Evolutionary conservation across 1,140 invertebrate species (phyloP).

Genomic region (Samia ricini): DNA sequence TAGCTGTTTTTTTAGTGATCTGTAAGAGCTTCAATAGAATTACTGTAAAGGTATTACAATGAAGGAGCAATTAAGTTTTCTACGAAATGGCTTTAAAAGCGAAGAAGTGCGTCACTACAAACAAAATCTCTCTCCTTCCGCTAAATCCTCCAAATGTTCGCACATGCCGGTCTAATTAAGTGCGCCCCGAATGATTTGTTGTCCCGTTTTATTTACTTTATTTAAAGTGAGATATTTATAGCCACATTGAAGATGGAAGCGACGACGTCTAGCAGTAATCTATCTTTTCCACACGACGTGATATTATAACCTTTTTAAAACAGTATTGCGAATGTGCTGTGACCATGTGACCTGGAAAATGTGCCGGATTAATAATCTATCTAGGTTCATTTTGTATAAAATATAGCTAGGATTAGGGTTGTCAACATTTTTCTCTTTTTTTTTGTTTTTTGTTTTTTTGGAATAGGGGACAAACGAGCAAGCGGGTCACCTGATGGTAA

Average conservation of each 20-base stretch:
- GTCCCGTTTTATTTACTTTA: slow-evolving; percentile 7
- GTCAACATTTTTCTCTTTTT: too few relatives aligned
- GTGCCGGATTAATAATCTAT: background rate
- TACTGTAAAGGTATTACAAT: too few relatives aligned
- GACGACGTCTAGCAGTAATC: background rate
- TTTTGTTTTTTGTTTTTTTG: too few relatives aligned
- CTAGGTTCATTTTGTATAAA: too few relatives aligned
- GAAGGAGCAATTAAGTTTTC: too few relatives aligned
- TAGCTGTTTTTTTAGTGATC: too few relatives aligned
- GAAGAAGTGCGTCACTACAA: background rate
- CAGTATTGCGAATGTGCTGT: background rate
- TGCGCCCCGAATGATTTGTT: slow-evolving; percentile 1
- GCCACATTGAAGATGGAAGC: background rate
- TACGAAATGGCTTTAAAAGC: background rate
- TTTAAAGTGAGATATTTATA: slow-evolving; percentile 9
- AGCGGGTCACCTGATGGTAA: too few relatives aligned
- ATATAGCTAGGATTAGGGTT: too few relatives aligned
- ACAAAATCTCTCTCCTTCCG: background rate
- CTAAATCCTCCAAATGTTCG: background rate
- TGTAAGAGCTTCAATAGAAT: too few relatives aligned
- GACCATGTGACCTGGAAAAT: background rate
- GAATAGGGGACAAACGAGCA: too few relatives aligned
- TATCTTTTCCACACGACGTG: background rate
- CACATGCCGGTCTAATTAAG: slow-evolving; percentile 3
- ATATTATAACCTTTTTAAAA: background rate